These are phyloP conservation scores for Antennarius striatus DNA, from an alignment of 2,113 vertebrate genomes.

Conservation along the genomic window DNA sequence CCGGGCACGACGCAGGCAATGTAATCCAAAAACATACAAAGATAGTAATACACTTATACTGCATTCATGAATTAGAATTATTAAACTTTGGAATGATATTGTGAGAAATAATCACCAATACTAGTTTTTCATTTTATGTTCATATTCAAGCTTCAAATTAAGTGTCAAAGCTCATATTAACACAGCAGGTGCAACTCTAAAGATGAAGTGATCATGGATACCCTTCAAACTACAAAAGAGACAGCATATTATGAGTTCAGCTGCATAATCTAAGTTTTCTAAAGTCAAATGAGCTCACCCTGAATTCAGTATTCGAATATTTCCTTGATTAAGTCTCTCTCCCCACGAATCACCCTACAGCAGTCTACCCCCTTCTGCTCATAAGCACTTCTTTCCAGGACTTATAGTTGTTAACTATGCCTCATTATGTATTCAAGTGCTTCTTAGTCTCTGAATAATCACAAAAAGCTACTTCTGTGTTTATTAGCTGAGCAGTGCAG, in stretches of 20 bases:
- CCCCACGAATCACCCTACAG: conserved; percentile 13
- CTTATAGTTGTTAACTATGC: conserved; percentile 5
- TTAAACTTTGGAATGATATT: too few species aligned
- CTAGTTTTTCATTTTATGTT: too few species aligned
- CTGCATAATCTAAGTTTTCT: conserved; percentile 13
- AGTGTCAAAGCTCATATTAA: neutral
- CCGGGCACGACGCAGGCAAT: too few species aligned
- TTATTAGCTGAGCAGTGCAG: conserved; percentile 5
- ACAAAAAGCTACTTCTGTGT: conserved; percentile 8
- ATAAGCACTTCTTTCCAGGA: conserved; percentile 20
- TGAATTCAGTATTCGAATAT: conserved; percentile 28
- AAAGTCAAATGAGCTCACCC: conserved; percentile 40
- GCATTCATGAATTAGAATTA: too few species aligned
- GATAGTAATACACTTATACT: too few species aligned
- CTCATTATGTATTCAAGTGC: conserved; percentile 20
- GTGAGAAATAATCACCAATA: too few species aligned
- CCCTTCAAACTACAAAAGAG: neutral
- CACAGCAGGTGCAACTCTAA: conserved; percentile 1
- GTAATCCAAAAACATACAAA: too few species aligned
- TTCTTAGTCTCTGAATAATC: conserved; percentile 7
- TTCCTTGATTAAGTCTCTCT: conserved; percentile 44
- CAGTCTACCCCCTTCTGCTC: conserved; percentile 29
- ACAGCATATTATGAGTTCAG: neutral
- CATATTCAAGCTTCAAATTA: neutral
- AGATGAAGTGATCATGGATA: neutral